Evolutionary conservation across 2,113 vertebrate genomes (phyloP).

Genomic region (zebrafish (Danio rerio)): DNA sequence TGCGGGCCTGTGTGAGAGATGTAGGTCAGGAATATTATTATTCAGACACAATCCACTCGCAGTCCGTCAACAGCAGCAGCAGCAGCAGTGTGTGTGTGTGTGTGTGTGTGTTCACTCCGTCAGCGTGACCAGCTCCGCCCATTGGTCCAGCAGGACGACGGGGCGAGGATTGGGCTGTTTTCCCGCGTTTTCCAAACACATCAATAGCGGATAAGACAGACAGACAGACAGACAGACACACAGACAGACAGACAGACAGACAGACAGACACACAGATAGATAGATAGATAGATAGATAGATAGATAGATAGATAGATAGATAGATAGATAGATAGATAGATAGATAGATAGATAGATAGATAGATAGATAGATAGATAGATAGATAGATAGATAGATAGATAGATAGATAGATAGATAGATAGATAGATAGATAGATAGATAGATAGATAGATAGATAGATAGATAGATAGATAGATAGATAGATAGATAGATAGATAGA

Average conservation of each 20-base stretch:
- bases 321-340: background rate
- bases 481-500: background rate
- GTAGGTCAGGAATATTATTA: constrained; percentile 36
- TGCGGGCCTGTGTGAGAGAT: background rate
- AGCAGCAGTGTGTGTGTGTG: background rate
- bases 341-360: background rate
- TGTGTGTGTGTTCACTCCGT: no score
- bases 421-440: constrained; percentile 10
- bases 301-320: constrained; percentile 7
- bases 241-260: background rate
- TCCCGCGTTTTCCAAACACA: constrained; percentile 11
- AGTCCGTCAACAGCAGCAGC: background rate
- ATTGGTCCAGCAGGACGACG: background rate
- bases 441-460: constrained; percentile 6
- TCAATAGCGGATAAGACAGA: background rate
- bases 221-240: background rate
- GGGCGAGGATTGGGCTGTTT: background rate
- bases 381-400: background rate
- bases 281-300: constrained; percentile 9
- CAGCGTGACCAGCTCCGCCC: constrained; percentile 15
- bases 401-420: constrained; percentile 12
- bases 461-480: background rate
- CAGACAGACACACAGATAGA: background rate
- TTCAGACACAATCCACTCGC: background rate
- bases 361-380: constrained; percentile 11